Evolutionary conservation across 1,140 invertebrate genomes (phyloP).

Genomic region (Ips nitidus): DNA sequence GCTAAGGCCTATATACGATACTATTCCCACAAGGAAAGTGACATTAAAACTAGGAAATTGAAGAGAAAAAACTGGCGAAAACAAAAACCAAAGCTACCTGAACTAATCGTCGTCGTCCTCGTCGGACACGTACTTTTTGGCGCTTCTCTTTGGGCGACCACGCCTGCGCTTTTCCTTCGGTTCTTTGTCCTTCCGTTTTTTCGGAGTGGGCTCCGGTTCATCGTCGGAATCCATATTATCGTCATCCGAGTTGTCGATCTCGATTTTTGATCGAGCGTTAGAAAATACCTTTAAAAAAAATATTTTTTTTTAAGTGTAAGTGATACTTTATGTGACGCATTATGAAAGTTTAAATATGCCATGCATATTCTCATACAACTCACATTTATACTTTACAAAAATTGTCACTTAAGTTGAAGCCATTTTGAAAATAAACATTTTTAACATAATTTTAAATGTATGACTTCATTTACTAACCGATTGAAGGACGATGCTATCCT

Average conservation of each 20-base stretch:
- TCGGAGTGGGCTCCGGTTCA: conserved; percentile 59
- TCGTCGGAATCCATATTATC: conserved; percentile 46
- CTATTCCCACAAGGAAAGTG: not conserved
- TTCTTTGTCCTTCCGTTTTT: conserved; percentile 63
- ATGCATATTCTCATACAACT: not conserved
- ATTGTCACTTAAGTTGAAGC: no score
- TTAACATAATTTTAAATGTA: no score
- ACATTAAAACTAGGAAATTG: no score
- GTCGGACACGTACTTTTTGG: conserved; percentile 74
- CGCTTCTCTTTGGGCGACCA: conserved; percentile 63
- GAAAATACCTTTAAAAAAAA: conserved; percentile 62
- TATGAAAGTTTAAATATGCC: not conserved
- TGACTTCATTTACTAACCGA: conserved; percentile 58
- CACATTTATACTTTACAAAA: conserved; percentile 1
- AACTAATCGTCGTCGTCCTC: conserved; percentile 66
- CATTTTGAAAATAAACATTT: no score
- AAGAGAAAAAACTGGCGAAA: no score
- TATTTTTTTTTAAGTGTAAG: no score
- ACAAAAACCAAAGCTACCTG: no score
- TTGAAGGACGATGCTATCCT: conserved; percentile 91
- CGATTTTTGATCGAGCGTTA: conserved; percentile 70
- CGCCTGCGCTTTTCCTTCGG: conserved; percentile 53
- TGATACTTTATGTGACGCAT: no score
- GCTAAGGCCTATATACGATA: conserved; percentile 33
- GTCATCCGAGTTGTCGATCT: conserved; percentile 58